Percentiles rank a stretch among this genome's conserved stretches.
Evolutionary conservation across 2,113 vertebrate genomes (phyloP).

Genomic region (Caracal caracal): DNA sequence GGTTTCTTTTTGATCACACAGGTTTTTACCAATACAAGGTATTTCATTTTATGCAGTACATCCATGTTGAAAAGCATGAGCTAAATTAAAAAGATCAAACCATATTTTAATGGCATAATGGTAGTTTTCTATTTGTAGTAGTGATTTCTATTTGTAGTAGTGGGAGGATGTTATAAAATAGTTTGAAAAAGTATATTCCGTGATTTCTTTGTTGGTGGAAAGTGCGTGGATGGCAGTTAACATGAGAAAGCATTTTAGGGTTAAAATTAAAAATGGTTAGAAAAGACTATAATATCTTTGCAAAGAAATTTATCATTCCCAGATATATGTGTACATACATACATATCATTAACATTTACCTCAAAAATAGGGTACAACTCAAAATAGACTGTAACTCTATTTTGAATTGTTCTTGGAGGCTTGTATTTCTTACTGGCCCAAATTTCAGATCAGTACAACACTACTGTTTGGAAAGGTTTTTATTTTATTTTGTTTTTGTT

Average conservation of each 20-base stretch:
- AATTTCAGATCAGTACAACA: not conserved
- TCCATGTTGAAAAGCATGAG: not conserved
- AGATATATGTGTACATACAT: not conserved
- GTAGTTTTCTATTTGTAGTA: not conserved
- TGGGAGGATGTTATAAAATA: not conserved
- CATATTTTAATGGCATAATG: slow-evolving; percentile 30
- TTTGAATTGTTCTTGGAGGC: not conserved
- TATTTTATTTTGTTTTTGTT: slow-evolving; percentile 2
- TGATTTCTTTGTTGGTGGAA: slow-evolving; percentile 18
- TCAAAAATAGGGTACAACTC: not conserved
- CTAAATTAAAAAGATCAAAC: slow-evolving; percentile 23
- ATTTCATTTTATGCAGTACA: slow-evolving; percentile 25
- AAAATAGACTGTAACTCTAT: not conserved
- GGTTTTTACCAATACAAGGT: not conserved
- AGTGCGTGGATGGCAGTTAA: not conserved
- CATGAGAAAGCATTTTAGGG: slow-evolving; percentile 37
- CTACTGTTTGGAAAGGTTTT: not conserved
- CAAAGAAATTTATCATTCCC: not conserved
- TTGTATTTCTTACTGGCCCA: not conserved
- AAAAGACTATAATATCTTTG: slow-evolving; percentile 9
- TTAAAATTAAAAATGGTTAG: slow-evolving; percentile 29
- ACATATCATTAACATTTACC: not conserved
- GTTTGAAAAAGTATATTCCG: slow-evolving; percentile 24
- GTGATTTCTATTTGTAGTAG: not conserved
- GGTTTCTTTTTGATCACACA: not conserved